phyloP scores from a whole-genome alignment of 2,113 vertebrate species.

The Cettia cetti region DNA sequence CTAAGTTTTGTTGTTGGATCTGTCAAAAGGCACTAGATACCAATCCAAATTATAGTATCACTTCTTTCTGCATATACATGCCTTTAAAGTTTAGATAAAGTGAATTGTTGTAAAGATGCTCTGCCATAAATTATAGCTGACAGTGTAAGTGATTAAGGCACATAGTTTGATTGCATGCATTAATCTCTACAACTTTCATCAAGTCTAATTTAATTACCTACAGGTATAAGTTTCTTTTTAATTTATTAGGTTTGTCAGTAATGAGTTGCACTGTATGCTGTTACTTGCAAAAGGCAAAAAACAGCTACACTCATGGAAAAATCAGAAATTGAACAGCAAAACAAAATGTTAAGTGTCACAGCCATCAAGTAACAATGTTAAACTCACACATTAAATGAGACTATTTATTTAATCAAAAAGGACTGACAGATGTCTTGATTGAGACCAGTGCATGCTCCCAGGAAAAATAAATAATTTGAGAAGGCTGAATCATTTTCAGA shows the following conservation, averaged over 20 bases:
- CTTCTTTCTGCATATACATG: background rate
- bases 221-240: slow-evolving; percentile 52
- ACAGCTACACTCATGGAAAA: background rate
- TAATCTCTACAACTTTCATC: slow-evolving; percentile 60
- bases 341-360: background rate
- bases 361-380: background rate
- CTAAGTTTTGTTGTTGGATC: background rate
- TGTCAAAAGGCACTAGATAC: background rate
- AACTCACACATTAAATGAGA: background rate
- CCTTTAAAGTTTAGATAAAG: slow-evolving; percentile 36
- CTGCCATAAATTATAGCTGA: slow-evolving; percentile 57
- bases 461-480: background rate
- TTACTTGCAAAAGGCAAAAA: background rate
- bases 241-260: slow-evolving; percentile 64
- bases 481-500: background rate
- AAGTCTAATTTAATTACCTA: slow-evolving; percentile 63
- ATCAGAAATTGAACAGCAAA: background rate
- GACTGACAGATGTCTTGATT: background rate
- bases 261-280: slow-evolving; percentile 1
- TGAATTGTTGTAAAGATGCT: slow-evolving; percentile 15
- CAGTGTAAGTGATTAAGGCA: slow-evolving; percentile 64
- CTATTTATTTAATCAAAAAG: background rate
- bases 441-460: background rate
- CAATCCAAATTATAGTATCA: background rate
- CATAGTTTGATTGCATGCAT: slow-evolving; percentile 58